These are phyloP conservation scores for Zapus hudsonius DNA, from an alignment of 2,113 vertebrate species.

Conservation along the genomic window DNA sequence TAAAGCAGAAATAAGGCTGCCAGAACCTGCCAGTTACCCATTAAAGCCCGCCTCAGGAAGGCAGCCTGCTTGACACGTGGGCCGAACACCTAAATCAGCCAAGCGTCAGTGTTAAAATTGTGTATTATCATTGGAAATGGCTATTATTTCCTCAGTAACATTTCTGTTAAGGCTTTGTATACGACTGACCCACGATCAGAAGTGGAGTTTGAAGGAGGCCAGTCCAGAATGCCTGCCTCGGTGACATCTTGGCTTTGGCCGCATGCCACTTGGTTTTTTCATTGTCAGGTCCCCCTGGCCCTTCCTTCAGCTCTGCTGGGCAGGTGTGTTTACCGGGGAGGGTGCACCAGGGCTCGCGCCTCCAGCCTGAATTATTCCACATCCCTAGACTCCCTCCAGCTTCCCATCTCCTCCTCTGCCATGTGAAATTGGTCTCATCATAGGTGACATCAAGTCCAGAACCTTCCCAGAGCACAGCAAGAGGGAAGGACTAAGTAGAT, in stretches of 20 bases:
- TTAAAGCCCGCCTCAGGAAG: constrained; percentile 95
- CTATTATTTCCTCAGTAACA: constrained; percentile 99
- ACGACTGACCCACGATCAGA: constrained; percentile 82
- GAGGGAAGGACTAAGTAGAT: neutral
- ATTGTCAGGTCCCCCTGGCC: constrained; percentile 78
- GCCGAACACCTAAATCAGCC: constrained; percentile 97
- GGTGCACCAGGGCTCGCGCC: fast-evolving
- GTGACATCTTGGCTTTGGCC: constrained; percentile 77
- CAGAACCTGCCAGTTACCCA: constrained; percentile 99
- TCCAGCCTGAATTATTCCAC: fast-evolving
- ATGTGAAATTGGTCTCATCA: neutral
- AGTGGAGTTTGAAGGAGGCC: constrained; percentile 80
- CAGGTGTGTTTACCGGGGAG: neutral
- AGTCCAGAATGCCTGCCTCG: constrained; percentile 52
- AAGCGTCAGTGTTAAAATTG: constrained; percentile 96
- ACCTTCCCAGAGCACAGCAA: neutral
- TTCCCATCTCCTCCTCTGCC: neutral
- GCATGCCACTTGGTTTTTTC: constrained; percentile 81
- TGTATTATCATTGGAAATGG: constrained; percentile 99
- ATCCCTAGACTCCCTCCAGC: neutral
- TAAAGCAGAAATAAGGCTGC: constrained; percentile 97
- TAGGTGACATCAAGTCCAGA: neutral
- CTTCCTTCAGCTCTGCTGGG: constrained; percentile 64
- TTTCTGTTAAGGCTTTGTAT: constrained; percentile 95
- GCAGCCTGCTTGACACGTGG: constrained; percentile 93